phyloP scores from a whole-genome alignment of 2,888 invertebrate genomes.

The Drosophila affinis region DNA sequence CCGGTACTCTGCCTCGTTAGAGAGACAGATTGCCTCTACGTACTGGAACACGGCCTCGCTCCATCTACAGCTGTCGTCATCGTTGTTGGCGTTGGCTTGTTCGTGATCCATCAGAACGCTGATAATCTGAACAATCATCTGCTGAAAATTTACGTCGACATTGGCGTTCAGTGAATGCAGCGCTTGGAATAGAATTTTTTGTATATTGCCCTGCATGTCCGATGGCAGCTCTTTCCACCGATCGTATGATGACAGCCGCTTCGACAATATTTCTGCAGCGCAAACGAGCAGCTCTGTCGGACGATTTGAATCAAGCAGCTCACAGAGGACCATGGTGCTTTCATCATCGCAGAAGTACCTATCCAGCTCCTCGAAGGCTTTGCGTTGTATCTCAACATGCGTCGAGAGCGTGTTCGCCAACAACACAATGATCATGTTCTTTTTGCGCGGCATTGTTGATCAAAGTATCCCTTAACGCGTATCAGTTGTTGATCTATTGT shows the following conservation, averaged over 20 bases:
- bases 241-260: background rate
- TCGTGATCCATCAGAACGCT: conserved; percentile 19
- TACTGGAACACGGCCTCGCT: conserved; percentile 19
- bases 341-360: conserved; percentile 6
- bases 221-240: background rate
- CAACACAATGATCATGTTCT: conserved; percentile 11
- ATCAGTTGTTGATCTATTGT: too few relatives aligned
- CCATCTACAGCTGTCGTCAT: conserved; percentile 3
- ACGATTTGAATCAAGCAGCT: conserved; percentile 1
- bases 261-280: conserved; percentile 14
- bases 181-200: background rate
- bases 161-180: background rate
- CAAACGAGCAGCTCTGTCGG: conserved; percentile 9
- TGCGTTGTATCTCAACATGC: conserved; percentile 3
- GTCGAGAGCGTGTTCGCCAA: conserved; percentile 26
- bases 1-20: background rate
- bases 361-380: conserved; percentile 12
- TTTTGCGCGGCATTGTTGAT: background rate
- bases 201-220: background rate
- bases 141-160: background rate
- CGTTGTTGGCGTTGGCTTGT: background rate
- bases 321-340: conserved; percentile 10
- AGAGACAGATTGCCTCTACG: conserved; percentile 13
- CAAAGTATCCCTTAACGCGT: too few relatives aligned
- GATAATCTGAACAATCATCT: background rate